Evolutionary conservation across 2,113 vertebrate species (phyloP).

Genomic region (Phaetusa simplex): DNA sequence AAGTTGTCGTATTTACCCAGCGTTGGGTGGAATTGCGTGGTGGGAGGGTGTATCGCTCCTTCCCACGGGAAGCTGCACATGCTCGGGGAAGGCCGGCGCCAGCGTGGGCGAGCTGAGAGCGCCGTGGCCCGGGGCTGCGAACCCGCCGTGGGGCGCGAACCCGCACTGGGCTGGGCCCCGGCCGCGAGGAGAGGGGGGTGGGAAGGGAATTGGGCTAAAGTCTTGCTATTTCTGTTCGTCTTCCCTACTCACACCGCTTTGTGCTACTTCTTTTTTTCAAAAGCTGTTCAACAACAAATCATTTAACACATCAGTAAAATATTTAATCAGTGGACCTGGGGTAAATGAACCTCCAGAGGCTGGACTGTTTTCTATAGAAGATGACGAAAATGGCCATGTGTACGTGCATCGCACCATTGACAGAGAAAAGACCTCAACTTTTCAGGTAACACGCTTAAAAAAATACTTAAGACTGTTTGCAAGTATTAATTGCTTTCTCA

Average conservation of each 20-base stretch:
- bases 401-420: constrained; percentile 66
- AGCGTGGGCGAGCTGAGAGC: not conserved
- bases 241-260: not conserved
- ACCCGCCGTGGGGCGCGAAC: no score
- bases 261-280: not conserved
- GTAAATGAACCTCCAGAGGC: constrained; percentile 65
- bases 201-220: not conserved
- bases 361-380: constrained; percentile 71
- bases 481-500: not conserved
- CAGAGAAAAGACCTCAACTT: constrained; percentile 61
- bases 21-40: no score
- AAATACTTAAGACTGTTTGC: not conserved
- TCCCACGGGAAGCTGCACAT: not conserved
- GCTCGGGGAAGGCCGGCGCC: not conserved
- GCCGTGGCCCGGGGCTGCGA: not conserved
- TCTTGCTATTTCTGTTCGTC: not conserved
- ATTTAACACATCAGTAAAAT: constrained; percentile 16
- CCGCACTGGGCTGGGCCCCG: no score
- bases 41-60: not conserved
- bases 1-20: not conserved
- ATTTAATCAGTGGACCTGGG: constrained; percentile 75
- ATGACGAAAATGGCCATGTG: constrained; percentile 52
- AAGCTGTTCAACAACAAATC: constrained; percentile 59
- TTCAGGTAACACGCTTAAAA: constrained; percentile 62
- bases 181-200: not conserved